These are phyloP conservation scores for Drosophila neonasuta DNA, from an alignment of 2,888 invertebrate genomes.

Conservation along the genomic window DNA sequence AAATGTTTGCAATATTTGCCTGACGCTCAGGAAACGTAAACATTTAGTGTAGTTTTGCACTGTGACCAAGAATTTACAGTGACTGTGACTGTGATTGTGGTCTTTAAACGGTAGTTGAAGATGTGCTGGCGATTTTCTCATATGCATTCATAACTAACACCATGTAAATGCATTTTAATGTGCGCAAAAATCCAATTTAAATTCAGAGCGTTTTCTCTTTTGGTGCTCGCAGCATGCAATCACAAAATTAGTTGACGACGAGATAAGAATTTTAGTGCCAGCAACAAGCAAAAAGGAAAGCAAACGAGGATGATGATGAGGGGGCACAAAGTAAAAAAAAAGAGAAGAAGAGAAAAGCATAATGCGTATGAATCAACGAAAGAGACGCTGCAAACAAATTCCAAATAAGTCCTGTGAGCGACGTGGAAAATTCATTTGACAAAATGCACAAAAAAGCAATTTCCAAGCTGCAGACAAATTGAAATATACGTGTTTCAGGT, in stretches of 20 bases:
- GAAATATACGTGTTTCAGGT: conserved; percentile 60
- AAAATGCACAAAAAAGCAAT: conserved; percentile 79
- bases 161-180: conserved; percentile 78
- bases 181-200: conserved; percentile 81
- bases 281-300: conserved; percentile 18
- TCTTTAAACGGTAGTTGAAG: conserved; percentile 24
- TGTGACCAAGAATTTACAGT: background rate
- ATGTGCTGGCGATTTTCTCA: conserved; percentile 31
- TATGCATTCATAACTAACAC: conserved; percentile 76
- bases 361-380: conserved; percentile 74
- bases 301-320: conserved; percentile 3
- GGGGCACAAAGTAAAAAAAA: conserved; percentile 2
- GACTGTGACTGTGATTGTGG: background rate
- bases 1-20: conserved; percentile 71
- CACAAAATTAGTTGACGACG: conserved; percentile 76
- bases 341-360: conserved; percentile 28
- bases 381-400: conserved; percentile 69
- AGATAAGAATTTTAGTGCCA: conserved; percentile 73
- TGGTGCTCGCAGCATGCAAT: conserved; percentile 61
- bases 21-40: conserved; percentile 75
- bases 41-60: conserved; percentile 66
- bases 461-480: conserved; percentile 78
- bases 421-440: conserved; percentile 77
- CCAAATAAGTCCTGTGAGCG: conserved; percentile 74
- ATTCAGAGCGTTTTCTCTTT: conserved; percentile 77